Evolutionary conservation across 2,888 invertebrate species (phyloP).

Genomic region (Lithophane socia): DNA sequence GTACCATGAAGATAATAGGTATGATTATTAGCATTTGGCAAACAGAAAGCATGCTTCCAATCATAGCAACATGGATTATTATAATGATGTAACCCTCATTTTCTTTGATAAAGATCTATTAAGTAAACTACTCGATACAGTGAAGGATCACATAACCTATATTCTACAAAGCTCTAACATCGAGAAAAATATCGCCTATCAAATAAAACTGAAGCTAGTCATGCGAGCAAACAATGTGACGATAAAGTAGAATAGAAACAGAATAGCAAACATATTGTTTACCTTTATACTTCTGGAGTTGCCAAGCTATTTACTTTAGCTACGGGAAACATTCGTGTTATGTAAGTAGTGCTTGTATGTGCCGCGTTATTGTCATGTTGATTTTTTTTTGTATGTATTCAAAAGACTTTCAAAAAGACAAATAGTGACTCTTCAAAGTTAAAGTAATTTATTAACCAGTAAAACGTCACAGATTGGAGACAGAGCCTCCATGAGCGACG

Average conservation of each 20-base stretch:
- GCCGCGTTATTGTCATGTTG: constrained; percentile 31
- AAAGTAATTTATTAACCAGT: background rate
- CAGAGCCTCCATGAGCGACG: background rate
- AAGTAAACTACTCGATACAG: background rate
- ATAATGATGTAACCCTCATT: background rate
- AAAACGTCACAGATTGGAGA: background rate
- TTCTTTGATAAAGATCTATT: background rate
- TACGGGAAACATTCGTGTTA: constrained; percentile 35
- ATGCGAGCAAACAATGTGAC: constrained; percentile 43
- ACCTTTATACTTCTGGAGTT: constrained; percentile 53
- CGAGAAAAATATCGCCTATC: constrained; percentile 51
- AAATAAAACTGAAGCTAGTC: constrained; percentile 55
- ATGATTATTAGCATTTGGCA: constrained; percentile 8
- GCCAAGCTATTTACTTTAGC: constrained; percentile 54
- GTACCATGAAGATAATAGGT: background rate
- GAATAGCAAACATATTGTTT: constrained; percentile 61
- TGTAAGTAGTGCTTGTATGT: constrained; percentile 36
- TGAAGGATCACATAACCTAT: background rate
- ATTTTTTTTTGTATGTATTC: constrained; percentile 2
- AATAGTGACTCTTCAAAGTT: background rate
- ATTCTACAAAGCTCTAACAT: constrained; percentile 16
- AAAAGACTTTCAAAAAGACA: constrained; percentile 1
- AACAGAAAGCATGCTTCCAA: background rate
- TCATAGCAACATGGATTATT: background rate
- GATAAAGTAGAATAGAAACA: constrained; percentile 55